Evolutionary conservation across 1,140 invertebrate genomes (phyloP).

Genomic region (Drosophila guanche): DNA sequence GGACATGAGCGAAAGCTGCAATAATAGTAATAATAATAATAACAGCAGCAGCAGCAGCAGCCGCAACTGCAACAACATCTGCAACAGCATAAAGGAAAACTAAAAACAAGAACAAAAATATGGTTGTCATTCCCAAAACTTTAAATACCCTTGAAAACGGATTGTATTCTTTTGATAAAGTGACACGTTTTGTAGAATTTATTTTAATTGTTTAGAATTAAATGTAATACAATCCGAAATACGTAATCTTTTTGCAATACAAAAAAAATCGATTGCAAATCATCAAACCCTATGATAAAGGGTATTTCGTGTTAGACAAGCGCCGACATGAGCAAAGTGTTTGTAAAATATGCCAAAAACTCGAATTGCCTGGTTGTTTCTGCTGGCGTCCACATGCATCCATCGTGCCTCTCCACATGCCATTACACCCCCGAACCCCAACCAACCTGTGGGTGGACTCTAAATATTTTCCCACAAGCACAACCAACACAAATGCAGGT

Average conservation of each 20-base stretch:
- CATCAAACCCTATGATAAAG: too few relatives aligned
- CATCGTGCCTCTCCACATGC: background rate
- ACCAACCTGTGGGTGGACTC: conserved; percentile 24
- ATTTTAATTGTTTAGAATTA: too few relatives aligned
- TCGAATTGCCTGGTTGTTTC: conserved; percentile 20
- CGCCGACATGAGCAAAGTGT: conserved; percentile 65
- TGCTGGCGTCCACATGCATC: background rate
- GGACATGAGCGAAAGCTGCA: conserved; percentile 56
- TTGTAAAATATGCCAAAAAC: conserved; percentile 60
- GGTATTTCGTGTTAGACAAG: conserved; percentile 45
- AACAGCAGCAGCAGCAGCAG: conserved; percentile 21
- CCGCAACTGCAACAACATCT: conserved; percentile 19
- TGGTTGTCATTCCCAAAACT: too few relatives aligned
- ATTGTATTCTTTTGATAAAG: too few relatives aligned
- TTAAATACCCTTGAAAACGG: too few relatives aligned
- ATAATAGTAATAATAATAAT: conserved; percentile 41
- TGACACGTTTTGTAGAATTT: too few relatives aligned
- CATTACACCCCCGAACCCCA: background rate
- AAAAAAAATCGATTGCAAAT: too few relatives aligned
- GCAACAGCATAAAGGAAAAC: conserved; percentile 24
- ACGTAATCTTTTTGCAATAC: too few relatives aligned
- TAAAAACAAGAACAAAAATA: conserved; percentile 30
- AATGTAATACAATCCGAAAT: too few relatives aligned
- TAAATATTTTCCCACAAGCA: conserved; percentile 60
- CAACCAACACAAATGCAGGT: conserved; percentile 11